Base-by-base conservation (phyloP, 2,888 invertebrate genomes). In the Tachystola acroxantha region DNA sequence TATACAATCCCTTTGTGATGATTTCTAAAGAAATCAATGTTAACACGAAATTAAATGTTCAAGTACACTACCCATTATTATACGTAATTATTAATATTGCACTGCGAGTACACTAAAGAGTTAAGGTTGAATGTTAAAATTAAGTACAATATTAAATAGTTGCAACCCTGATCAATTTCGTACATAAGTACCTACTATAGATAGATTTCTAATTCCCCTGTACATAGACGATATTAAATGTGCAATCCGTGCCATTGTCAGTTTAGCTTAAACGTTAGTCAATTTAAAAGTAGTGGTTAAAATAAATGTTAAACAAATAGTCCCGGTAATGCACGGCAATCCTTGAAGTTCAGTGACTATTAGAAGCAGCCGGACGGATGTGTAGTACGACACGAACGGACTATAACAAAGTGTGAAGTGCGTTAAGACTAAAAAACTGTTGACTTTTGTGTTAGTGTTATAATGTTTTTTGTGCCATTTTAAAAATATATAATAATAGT, bases 181-280 rank as follows among this genome's bases (percentile, higher is more conserved):
- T 66, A 68, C 34, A 34, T 37, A 54, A 58, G 54, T 64, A 62
- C 61, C 45, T 56, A 57, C 50, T 58, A 44, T 70, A 71, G 64
- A 64, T 81, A 76, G 73, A 72, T 56, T 65, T 72, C 66, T 64
- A 66, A 72, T 67, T 67, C 68, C 77, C 63, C 42, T 86, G 86
- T 86, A 85, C 56, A 86, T 85, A 86, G 59, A 66, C 59, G 59
- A 70, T 64, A 62, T 71, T 81, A 57, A 69, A 77, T 85, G 85
- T 82, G 80, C 82, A 82, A 84, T 86, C 86, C 86, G 86, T 86
- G 86, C 86, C 86, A 86, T 86, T 82, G 80, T 85, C 77, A 75
- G 65, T 81, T 73, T 84, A 84, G 81, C 73, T 78, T 81, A 78
- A 74, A 71, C 46, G 50, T 73, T 82, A 84, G 84, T 84, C 76